Base-by-base conservation (phyloP, 2,797 vertebrate genomes). In the Dendrocincla tyrannina region DNA sequence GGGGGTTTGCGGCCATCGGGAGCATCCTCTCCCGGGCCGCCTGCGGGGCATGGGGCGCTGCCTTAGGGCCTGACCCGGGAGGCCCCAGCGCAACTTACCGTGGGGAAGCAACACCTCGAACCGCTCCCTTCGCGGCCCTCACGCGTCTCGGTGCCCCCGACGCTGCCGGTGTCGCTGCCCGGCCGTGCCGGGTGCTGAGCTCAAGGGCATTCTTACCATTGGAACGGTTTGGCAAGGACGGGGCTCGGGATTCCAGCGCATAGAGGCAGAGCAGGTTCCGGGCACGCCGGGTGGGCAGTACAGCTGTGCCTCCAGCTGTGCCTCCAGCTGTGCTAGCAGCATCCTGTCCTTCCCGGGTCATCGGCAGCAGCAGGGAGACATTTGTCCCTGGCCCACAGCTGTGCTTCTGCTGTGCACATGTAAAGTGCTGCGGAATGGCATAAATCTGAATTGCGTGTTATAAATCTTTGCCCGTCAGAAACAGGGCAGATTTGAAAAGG, bases 351-450 rank as follows among this genome's bases (percentile, higher is more conserved):
- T 62, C 11, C 30, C 3, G 5, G 20, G 32, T 18, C 24, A 16
- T 8, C 4, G 24, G 18, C 10, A 13, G 10, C 19, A 5, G 33
- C 35, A 10, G 62, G 3, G 16, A 20, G 55, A 3, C 8, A 5
- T 24, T n/a, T n/a, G 24, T 25, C 13, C 9, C 7, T 5, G 19
- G 32, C 42, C 37, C n/a, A 0, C 35, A 17, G 16, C 39, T 11
- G 27, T 9, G 28, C 33, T 16, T 23, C 2, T 4, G 2, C 5
- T 5, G 62, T 10, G 25, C 46, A 0, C 3, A 0, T 13, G 28
- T 15, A 3, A 49, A 39, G 52, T 6, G n/a, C 16, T 1, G 7
- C 1, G 63, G 17, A 9, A 30, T 0, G n/a, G 47, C 33, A 2
- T 19, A 8, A 23, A 11, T 39, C 59, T 11, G 58, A 39, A 30